phyloP scores from a whole-genome alignment of 2,888 invertebrate genomes.

The Scaptomyza parva region DNA sequence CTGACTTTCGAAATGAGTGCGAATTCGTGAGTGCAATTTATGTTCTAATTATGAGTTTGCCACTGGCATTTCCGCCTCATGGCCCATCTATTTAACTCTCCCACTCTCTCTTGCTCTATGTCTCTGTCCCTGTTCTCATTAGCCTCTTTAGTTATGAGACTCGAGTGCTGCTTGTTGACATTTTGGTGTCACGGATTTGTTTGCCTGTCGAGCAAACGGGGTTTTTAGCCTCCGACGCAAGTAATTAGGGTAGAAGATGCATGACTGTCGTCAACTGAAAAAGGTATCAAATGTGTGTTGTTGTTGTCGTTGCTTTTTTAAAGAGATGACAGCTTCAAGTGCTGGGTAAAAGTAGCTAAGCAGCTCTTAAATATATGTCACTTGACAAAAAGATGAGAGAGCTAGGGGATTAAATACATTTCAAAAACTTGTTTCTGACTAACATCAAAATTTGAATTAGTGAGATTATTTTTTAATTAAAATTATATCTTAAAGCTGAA shows the following conservation, averaged over 20 bases:
- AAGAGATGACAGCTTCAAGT: conserved; percentile 24
- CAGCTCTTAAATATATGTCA: conserved; percentile 16
- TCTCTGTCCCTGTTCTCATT: conserved; percentile 53
- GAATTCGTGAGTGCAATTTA: conserved; percentile 47
- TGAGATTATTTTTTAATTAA: not conserved
- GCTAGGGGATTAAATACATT: not conserved
- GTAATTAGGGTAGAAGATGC: conserved; percentile 58
- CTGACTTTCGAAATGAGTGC: conserved; percentile 36
- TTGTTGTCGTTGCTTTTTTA: conserved; percentile 37
- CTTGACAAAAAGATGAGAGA: not conserved
- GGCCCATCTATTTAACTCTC: conserved; percentile 37
- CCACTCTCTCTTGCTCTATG: not conserved
- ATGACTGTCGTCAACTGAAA: conserved; percentile 38
- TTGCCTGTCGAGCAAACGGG: conserved; percentile 34
- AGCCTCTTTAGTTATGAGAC: conserved; percentile 67
- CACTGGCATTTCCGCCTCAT: conserved; percentile 71
- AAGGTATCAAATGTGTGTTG: conserved; percentile 38
- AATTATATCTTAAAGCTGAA: not conserved
- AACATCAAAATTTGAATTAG: not conserved
- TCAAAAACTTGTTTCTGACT: not conserved
- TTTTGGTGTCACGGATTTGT: conserved; percentile 73
- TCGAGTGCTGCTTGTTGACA: conserved; percentile 62
- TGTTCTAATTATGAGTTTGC: conserved; percentile 55
- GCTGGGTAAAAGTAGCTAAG: conserved; percentile 1
- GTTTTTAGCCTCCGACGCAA: conserved; percentile 27